Evolutionary conservation across 2,113 vertebrate species (phyloP).

Genomic region (Channa argus): DNA sequence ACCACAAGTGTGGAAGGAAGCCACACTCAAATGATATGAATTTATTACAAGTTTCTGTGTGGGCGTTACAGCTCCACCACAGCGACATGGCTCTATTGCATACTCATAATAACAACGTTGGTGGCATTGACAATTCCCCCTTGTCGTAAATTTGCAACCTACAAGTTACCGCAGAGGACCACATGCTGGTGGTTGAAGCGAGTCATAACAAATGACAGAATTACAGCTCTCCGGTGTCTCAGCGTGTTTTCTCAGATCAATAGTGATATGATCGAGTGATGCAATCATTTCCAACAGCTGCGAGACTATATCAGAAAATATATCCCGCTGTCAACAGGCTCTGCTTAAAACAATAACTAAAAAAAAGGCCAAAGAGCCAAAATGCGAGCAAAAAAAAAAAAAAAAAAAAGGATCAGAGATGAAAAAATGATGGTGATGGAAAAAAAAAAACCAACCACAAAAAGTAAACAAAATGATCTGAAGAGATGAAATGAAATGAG

Average conservation of each 20-base stretch:
- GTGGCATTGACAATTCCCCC: slow-evolving; percentile 27
- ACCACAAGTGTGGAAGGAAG: slow-evolving; percentile 24
- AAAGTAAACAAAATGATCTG: no score
- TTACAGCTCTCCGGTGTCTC: not conserved
- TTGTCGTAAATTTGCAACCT: slow-evolving; percentile 30
- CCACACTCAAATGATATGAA: slow-evolving; percentile 19
- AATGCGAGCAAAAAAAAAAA: no score
- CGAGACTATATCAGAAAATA: not conserved
- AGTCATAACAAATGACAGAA: slow-evolving; percentile 47
- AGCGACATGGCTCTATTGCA: slow-evolving; percentile 23
- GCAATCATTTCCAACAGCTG: slow-evolving; percentile 18
- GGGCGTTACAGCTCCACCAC: not conserved
- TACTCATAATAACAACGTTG: slow-evolving; percentile 31
- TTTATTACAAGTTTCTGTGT: slow-evolving; percentile 12
- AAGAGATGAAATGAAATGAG: no score
- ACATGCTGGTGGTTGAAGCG: slow-evolving; percentile 35
- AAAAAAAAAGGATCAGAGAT: no score
- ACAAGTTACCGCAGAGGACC: slow-evolving; percentile 37
- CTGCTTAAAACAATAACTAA: not conserved
- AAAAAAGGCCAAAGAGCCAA: no score
- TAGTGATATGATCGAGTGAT: slow-evolving; percentile 10
- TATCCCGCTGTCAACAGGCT: slow-evolving; percentile 19
- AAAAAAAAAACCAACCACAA: no score
- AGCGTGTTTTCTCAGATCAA: slow-evolving; percentile 25
- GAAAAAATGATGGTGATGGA: no score